Evolutionary conservation across 2,888 invertebrate species (phyloP).

Genomic region (Drosophila robusta): DNA sequence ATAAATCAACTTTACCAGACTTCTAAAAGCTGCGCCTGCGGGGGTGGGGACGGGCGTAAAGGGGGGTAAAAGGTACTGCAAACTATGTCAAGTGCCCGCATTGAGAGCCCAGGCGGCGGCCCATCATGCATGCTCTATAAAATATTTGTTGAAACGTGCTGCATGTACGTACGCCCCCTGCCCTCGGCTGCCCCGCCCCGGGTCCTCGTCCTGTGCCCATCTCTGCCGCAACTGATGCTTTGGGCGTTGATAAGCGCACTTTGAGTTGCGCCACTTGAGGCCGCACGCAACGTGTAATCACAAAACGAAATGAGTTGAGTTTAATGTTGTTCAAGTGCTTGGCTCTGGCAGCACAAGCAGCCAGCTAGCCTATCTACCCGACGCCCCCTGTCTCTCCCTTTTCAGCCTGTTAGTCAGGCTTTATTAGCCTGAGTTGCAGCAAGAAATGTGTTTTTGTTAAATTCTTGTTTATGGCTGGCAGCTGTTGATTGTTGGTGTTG

Average conservation of each 20-base stretch:
- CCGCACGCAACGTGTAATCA: slow-evolving; percentile 68
- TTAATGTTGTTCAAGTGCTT: slow-evolving; percentile 72
- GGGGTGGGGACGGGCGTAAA: no score
- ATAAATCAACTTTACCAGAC: slow-evolving; percentile 66
- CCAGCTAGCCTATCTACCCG: neutral
- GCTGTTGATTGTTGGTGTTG: slow-evolving; percentile 23
- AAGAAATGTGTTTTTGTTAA: slow-evolving; percentile 31
- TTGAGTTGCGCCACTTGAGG: slow-evolving; percentile 62
- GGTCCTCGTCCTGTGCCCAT: slow-evolving; percentile 21
- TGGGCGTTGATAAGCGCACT: slow-evolving; percentile 77
- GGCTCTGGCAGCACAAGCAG: slow-evolving; percentile 10
- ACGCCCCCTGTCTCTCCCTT: neutral
- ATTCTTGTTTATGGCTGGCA: slow-evolving; percentile 45
- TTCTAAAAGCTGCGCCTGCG: slow-evolving; percentile 13
- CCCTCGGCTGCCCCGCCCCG: neutral
- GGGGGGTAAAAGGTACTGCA: neutral
- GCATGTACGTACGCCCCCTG: neutral
- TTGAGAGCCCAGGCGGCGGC: slow-evolving; percentile 23
- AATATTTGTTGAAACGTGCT: slow-evolving; percentile 61
- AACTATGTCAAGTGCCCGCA: slow-evolving; percentile 58
- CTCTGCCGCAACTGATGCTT: slow-evolving; percentile 41
- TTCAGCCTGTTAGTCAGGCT: slow-evolving; percentile 20
- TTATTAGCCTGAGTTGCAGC: slow-evolving; percentile 42
- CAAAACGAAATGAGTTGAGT: slow-evolving; percentile 68
- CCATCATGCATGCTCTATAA: slow-evolving; percentile 72